Percentiles rank a stretch among this genome's conserved stretches.
Conservation (phyloP, 2,797 vertebrate species). For the Dicrostonyx torquatus region DNA sequence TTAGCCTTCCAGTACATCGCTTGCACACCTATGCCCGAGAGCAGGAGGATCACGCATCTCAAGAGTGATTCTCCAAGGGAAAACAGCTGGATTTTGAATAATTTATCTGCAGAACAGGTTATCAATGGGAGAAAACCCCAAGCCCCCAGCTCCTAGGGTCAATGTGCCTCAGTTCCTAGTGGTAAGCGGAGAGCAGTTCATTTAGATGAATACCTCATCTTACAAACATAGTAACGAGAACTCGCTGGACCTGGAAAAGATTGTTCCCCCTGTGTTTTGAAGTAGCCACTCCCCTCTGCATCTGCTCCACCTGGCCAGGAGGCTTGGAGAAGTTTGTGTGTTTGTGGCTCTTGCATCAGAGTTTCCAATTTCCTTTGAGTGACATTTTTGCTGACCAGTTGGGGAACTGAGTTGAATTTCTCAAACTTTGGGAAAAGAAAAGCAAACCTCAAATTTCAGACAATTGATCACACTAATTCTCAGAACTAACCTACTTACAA, state of each 20-base stretch:
- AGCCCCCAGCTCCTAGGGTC: background rate
- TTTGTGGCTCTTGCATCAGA: background rate
- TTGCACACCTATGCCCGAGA: background rate
- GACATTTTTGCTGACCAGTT: background rate
- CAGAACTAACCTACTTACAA: background rate
- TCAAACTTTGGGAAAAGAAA: background rate
- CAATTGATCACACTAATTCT: background rate
- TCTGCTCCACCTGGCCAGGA: background rate
- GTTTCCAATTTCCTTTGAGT: background rate
- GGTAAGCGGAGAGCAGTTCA: background rate
- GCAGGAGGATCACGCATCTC: background rate
- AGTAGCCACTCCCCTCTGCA: background rate
- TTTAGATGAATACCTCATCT: background rate
- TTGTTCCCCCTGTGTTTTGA: background rate
- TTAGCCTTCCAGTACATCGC: background rate
- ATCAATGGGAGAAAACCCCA: background rate
- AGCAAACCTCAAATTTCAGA: constrained; percentile 47
- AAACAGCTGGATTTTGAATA: background rate
- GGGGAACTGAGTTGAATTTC: background rate
- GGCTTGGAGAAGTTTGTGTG: background rate
- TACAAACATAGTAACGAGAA: background rate
- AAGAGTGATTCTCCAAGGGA: background rate
- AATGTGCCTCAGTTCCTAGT: background rate
- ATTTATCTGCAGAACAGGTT: background rate
- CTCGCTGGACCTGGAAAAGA: background rate